phyloP scores from a whole-genome alignment of 2,113 vertebrate species.

The Vulpes vulpes region DNA sequence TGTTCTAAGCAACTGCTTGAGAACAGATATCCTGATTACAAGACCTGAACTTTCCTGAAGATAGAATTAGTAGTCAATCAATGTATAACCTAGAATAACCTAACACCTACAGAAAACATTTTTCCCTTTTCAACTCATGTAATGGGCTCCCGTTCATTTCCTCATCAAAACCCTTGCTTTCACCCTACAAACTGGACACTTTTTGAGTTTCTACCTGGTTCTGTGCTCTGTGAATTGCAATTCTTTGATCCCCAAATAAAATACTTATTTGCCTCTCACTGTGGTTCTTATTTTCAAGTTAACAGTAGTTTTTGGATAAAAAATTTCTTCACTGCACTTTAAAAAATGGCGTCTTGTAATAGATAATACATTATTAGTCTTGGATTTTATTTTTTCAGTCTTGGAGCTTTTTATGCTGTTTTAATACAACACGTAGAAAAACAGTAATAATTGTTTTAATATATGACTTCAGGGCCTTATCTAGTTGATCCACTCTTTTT shows the following conservation, averaged over 20 bases:
- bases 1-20: not conserved
- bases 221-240: not conserved
- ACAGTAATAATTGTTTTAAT: slow-evolving; percentile 13
- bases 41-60: not conserved
- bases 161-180: not conserved
- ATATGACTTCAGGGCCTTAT: slow-evolving; percentile 6
- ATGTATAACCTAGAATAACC: not conserved
- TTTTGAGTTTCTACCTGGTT: not conserved
- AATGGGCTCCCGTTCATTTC: not conserved
- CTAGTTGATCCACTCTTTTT: not conserved
- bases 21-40: not conserved
- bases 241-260: not conserved
- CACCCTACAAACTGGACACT: not conserved
- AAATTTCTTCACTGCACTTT: not conserved
- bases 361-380: not conserved
- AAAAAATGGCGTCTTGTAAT: not conserved
- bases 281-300: not conserved
- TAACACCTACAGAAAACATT: not conserved
- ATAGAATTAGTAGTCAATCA: not conserved
- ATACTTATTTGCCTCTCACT: not conserved
- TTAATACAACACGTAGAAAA: slow-evolving; percentile 29
- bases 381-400: not conserved
- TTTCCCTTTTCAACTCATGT: not conserved
- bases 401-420: slow-evolving; percentile 12
- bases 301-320: slow-evolving; percentile 56